Evolutionary conservation across 53 echinoderm and acorn worm species (phyloP).

Genomic region (Astropecten irregularis): DNA sequence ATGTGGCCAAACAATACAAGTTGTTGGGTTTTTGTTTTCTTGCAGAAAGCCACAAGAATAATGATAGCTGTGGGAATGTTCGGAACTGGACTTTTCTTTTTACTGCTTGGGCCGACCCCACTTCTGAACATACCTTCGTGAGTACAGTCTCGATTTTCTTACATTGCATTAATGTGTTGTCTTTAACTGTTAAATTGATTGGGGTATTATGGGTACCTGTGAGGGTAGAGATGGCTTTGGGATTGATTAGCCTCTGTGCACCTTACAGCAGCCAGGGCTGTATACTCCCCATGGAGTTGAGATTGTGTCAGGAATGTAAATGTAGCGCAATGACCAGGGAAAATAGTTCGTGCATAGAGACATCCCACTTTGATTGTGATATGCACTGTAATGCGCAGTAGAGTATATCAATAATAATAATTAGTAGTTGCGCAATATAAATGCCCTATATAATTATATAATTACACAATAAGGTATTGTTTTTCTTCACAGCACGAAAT

Average conservation of each 20-base stretch:
- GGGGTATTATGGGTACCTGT: not conserved
- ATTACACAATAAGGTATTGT: not conserved
- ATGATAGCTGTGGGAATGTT: not conserved
- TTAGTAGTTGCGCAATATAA: too few species aligned
- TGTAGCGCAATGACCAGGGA: not conserved
- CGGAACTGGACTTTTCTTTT: not conserved
- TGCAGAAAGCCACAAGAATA: not conserved
- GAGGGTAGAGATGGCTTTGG: too few species aligned
- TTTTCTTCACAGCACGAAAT: not conserved
- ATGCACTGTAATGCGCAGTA: not conserved
- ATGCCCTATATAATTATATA: too few species aligned
- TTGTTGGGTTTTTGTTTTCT: too few species aligned
- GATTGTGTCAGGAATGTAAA: too few species aligned
- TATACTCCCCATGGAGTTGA: not conserved
- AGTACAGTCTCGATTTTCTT: too few species aligned
- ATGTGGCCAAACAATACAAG: too few species aligned
- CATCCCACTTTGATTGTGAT: not conserved
- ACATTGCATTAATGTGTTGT: too few species aligned
- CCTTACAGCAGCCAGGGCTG: not conserved
- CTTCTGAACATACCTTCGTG: not conserved
- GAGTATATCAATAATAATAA: too few species aligned
- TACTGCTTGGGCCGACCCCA: constrained; percentile 17
- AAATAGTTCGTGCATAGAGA: not conserved
- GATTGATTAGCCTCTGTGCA: too few species aligned
- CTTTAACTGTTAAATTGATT: too few species aligned